Conservation (phyloP, 2,888 invertebrate species). For the Erebia epiphron region DNA sequence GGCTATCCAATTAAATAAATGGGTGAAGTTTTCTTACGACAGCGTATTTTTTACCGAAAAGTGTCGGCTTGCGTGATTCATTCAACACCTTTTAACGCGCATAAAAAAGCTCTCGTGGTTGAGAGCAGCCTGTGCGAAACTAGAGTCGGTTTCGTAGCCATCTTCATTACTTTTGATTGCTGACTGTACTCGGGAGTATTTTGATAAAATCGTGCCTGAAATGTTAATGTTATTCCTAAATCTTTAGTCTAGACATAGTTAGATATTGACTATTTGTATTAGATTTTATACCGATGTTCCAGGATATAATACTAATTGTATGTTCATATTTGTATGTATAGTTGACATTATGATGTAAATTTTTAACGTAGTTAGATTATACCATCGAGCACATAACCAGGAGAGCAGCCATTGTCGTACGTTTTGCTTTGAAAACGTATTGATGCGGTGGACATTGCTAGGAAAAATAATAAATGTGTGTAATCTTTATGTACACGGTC, state of each 20-base stretch:
- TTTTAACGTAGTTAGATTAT: conserved; percentile 28
- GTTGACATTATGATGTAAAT: conserved; percentile 37
- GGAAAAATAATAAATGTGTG: too few species aligned
- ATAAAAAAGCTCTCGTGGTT: background rate
- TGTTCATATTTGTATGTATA: conserved; percentile 59
- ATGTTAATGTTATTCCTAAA: conserved; percentile 43
- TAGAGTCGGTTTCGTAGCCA: background rate
- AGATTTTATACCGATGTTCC: conserved; percentile 76
- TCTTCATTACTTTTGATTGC: conserved; percentile 14
- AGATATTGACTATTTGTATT: conserved; percentile 50
- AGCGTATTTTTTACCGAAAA: too few species aligned
- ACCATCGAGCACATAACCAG: background rate
- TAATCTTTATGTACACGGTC: too few species aligned
- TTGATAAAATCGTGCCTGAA: conserved; percentile 73
- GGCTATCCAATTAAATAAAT: too few species aligned
- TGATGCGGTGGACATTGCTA: too few species aligned
- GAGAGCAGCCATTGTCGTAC: too few species aligned
- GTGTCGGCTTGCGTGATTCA: too few species aligned
- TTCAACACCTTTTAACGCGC: too few species aligned
- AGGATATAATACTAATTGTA: conserved; percentile 47
- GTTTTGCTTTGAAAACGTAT: too few species aligned
- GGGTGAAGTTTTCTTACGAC: too few species aligned
- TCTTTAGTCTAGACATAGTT: conserved; percentile 40
- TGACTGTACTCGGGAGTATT: conserved; percentile 34
- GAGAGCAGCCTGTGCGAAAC: background rate